Base-by-base conservation (phyloP, 2,888 invertebrate species). In the Phrixothrix hirtus region DNA sequence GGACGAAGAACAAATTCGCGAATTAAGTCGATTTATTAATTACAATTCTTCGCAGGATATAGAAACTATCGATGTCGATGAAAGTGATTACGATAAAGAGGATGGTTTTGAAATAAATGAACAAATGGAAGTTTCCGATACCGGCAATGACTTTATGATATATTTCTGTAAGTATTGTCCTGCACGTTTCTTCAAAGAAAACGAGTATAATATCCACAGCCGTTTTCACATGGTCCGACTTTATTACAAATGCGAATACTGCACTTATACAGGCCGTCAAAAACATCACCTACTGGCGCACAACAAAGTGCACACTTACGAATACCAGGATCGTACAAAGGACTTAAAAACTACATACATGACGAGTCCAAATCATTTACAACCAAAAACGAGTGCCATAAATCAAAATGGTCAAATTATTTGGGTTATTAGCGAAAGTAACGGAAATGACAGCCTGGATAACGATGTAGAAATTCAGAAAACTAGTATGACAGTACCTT, bases 101-200 rank as follows among this genome's bases (percentile, higher is more conserved):
- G 72, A 72, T 36, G 75, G 46, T 62, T 54, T 37, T 71, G 74
- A 49, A 75, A 63, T 59, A 4, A 32, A 16, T 10, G 38, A 42
- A n/a, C 34, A 45, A 32, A 37, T 38, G 31, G 47, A 62, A 75
- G 66, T 45, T 53, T 58, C 57, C 13, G 61, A 60, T 67, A 45
- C 17, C 2, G 14, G 58, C 2, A 59, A 60, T 13, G 72, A 74
- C 26, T 75, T 74, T 45, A 62, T 79, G 3, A 71, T 91, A 45
- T 85, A 85, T 66, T 91, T 89, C 68, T 94, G 93, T 72, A 80
- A 83, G 52, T 84, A 87, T 62, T 94, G 93, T 72, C 93, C 93
- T 1, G 90, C 92, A 0, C 82, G 92, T 69, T 94, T 86, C 75
- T 83, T 91, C 55, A 85, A 84, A 60, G 85, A 85, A 58, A 83